Base-by-base conservation (phyloP, 2,888 invertebrate species). In the Tortricodes alternella region DNA sequence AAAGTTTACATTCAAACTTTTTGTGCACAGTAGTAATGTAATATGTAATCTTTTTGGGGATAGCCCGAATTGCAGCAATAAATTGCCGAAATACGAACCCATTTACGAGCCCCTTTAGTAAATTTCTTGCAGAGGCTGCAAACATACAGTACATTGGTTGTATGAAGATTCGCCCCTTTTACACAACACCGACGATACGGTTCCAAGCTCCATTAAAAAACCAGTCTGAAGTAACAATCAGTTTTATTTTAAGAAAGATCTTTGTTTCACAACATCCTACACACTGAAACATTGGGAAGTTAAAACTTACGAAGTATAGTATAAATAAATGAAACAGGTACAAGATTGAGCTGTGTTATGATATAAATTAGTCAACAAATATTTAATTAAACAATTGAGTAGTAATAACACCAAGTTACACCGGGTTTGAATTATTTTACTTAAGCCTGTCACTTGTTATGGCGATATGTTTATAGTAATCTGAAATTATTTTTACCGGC, bases 321-420 rank as follows among this genome's bases (percentile, higher is more conserved):
- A 61, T 23, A 53, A 63, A 49, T 59, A 65, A 68, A 66, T 59
- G 60, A 67, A 65, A 68, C 69, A 72, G 72, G 71, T 69, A 72
- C 71, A 64, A 62, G 34, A 64, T 67, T 58, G 72, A 72, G 72
- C 71, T 64, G 32, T 35, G 23, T 46, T 11, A 4, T 21, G 15
- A 38, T 32, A 21, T 39, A 24, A 32, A 38, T 46, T 21, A 37
- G 13, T 27, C n/a, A 46, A 46, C 16, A 32, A 38, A 38, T 19
- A 21, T 24, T 41, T 18, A 16, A 44, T 18, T 29, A 29, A 19
- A 15, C 24, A 8, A 52, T 27, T 53, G 21, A 15, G 15, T 44
- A 44, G 9, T 35, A 52, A 24, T 35, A 52, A 24, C 13, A 41
- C 41, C 27, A 18, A 44, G n/a, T 44, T 27, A 27, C 29, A 44